Evolutionary conservation across 2,113 vertebrate species (phyloP), one percentile per base, ranked within the genome.

Genomic region (Empidonax traillii): DNA sequence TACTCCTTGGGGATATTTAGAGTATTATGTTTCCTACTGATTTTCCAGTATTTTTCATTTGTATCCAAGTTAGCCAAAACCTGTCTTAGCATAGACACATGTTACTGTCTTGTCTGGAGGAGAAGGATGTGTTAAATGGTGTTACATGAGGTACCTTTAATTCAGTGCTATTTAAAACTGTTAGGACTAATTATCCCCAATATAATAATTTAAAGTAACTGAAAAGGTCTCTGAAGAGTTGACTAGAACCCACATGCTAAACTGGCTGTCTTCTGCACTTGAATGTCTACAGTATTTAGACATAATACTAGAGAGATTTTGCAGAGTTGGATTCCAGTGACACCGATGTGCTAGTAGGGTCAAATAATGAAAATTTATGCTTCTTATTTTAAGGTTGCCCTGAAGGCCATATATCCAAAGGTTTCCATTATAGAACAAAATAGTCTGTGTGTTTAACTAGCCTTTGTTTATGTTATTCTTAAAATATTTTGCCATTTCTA

Each of bases 401-500:
- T 73, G 28, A 87, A 90, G 67, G 49, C 62, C 22, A 8, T 31
- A 14, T 79, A 72, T 90, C 53, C 55, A 79, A 82, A 92, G 31
- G 18, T 59, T 85, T 92, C 67, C 56, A 78, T 87, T 74, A 30
- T 46, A 85, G 61, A 92, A 81, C 55, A 92, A 94, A 84, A 74
- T 31, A 74, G 14, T 63, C 8, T 66, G 35, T 65, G 55, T 71
- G 41, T 93, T 93, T 94, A 74, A 82, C 51, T 71, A 28, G 46
- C 16, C 53, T 77, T 65, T 77, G 69, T 75, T 96, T 95, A 43
- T 76, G 24, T 77, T 85, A 51, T 51, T 89, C 59, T 69, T 55
- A 71, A 89, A 95, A 89, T 81, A 74, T 71, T 90, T 87, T 63
- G 47, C 85, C 89, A 47, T 81, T 91, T 94, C 91, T 87, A 63